phyloP scores from a whole-genome alignment of 2,888 invertebrate species.

The Himalopsyche japonica region DNA sequence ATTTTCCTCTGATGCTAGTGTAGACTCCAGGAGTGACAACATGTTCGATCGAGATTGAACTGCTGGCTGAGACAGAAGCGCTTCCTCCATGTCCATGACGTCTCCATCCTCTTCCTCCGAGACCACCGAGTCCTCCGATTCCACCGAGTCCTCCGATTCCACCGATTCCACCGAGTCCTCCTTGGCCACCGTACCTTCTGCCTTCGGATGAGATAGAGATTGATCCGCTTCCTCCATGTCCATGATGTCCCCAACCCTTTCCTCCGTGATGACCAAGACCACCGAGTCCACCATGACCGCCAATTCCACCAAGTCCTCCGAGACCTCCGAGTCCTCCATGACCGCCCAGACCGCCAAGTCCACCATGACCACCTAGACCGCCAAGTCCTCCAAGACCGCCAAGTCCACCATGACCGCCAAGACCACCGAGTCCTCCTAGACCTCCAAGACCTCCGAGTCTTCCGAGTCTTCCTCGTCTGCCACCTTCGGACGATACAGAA shows the following conservation, averaged over 20 bases:
- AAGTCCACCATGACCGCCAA: background rate
- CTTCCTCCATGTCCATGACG: background rate
- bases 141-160: background rate
- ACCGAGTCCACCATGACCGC: background rate
- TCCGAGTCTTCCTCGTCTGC: background rate
- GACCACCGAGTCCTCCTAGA: background rate
- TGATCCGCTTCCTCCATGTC: background rate
- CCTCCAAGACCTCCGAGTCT: constrained; percentile 1
- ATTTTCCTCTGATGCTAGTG: too few relatives aligned
- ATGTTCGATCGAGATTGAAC: background rate
- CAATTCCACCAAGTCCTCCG: background rate
- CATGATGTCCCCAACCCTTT: constrained; percentile 6
- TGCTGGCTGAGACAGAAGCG: background rate
- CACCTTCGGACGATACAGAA: background rate
- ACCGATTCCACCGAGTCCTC: background rate
- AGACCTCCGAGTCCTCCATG: background rate
- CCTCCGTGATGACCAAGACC: background rate
- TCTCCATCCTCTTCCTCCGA: background rate
- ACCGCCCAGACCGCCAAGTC: background rate
- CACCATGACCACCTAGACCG: background rate
- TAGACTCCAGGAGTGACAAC: too few relatives aligned
- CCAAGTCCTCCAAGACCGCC: background rate
- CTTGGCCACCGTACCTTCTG: background rate
- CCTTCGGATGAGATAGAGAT: too few relatives aligned
- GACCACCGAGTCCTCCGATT: background rate